Evolutionary conservation across 2,113 vertebrate species (phyloP), one percentile per base, ranked within the genome.

Genomic region (Alethe castanea): DNA sequence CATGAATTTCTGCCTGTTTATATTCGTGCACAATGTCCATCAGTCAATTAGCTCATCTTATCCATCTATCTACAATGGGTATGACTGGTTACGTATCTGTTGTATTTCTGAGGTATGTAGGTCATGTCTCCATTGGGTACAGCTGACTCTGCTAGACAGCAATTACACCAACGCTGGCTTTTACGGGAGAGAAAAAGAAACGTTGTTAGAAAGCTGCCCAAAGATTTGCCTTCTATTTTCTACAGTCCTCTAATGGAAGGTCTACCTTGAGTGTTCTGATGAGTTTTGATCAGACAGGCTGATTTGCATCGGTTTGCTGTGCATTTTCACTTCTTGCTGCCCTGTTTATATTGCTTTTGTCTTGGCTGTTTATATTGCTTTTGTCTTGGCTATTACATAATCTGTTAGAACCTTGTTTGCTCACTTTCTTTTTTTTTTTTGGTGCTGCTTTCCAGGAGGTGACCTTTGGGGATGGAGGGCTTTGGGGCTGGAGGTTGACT

Each of bases 51-150:
- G 80, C 62, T 60, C 53, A n/a, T 88, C 72, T 93, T 66, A 81
- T 95, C 85, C 38, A 48, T 48, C 67, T 78, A 9, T 91, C 74
- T 93, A 0, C 6, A 0, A 0, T 92, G 72, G 64, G 13, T 71
- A 20, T 0, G 4, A 73, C 48, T 56, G 72, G 52, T 64, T 93
- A 66, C 3, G 3, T 73, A 74, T 85, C 94, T 71, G 67, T 86
- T 95, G 82, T 95, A 72, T 93, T 97, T 86, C 77, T 1, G 19
- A 95, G 90, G 88, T 97, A 97, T 94, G 88, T 97, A 97, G 94
- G 96, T 97, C 94, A 96, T 23, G 36, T 95, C 86, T 95, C 81
- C 78, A 73, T 94, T 94, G 92, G 90, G 80, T 84, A 77, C 81
- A 91, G 92, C 94, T 96, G 95, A 97, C 88, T 95, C 90, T 33